Conservation (phyloP, 2,797 vertebrate species). For the Pangasius larnaudii region DNA sequence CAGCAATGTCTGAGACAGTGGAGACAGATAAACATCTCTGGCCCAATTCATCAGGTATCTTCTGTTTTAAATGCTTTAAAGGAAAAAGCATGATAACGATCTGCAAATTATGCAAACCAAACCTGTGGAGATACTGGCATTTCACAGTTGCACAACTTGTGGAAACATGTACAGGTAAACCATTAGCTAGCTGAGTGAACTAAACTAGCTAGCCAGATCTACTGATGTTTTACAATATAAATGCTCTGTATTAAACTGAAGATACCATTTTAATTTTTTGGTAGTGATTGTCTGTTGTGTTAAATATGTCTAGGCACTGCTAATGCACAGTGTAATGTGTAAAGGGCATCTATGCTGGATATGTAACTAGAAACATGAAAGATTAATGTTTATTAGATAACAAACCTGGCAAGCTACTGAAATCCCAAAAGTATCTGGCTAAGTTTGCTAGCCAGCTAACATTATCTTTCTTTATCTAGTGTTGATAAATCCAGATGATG, state of each 20-base stretch:
- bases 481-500: too few relatives aligned
- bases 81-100: too few relatives aligned
- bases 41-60: too few relatives aligned
- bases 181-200: not conserved
- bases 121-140: too few relatives aligned
- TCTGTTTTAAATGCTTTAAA: too few relatives aligned
- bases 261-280: too few relatives aligned
- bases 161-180: not conserved
- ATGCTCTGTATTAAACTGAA: not conserved
- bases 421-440: not conserved
- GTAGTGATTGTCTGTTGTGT: too few relatives aligned
- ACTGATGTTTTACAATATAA: not conserved
- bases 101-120: too few relatives aligned
- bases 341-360: not conserved
- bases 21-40: too few relatives aligned
- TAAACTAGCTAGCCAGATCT: not conserved
- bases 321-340: not conserved
- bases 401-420: not conserved
- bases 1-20: too few relatives aligned
- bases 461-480: too few relatives aligned
- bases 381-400: not conserved
- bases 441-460: not conserved
- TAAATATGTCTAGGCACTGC: not conserved
- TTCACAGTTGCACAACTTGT: not conserved
- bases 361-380: not conserved